Conservation (phyloP, 2,797 vertebrate species). For the Apodemus agrarius region DNA sequence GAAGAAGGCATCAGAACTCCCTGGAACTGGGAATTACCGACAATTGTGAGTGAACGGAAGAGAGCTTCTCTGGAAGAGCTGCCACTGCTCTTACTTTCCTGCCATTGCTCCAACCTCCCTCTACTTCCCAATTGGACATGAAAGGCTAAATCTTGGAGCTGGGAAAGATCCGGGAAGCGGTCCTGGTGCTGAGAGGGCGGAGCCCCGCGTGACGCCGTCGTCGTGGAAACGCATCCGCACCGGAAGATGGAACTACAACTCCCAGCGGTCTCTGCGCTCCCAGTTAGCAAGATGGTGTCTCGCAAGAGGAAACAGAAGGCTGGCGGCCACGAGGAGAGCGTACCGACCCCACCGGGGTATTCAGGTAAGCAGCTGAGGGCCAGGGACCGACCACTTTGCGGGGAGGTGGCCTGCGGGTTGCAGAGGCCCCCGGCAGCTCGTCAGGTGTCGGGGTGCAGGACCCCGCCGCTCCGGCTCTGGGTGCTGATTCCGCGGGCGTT, state of each 20-base stretch:
- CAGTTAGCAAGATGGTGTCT: constrained; percentile 89
- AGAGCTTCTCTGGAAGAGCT: neutral
- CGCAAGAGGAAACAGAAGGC: constrained; percentile 82
- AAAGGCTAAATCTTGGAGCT: rapidly evolving
- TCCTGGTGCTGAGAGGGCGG: neutral
- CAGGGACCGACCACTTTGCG: neutral
- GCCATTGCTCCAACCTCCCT: neutral
- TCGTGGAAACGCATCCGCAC: neutral
- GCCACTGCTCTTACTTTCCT: neutral
- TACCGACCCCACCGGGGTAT: constrained; percentile 78
- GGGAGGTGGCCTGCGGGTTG: neutral
- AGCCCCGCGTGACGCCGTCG: neutral
- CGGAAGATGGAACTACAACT: constrained; percentile 49
- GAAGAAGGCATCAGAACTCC: neutral
- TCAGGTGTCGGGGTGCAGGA: neutral
- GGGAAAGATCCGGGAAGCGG: neutral
- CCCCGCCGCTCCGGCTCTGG: neutral
- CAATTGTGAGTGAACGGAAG: neutral
- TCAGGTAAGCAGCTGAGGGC: constrained; percentile 61
- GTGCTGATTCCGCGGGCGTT: rapidly evolving
- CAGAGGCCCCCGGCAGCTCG: neutral
- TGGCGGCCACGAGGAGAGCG: neutral
- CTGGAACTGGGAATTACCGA: neutral
- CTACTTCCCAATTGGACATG: neutral
- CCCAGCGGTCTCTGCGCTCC: constrained; percentile 63